Percentiles rank a stretch among this genome's conserved stretches.
Conservation (phyloP, 2,888 invertebrate species). For the Lasioglossum villosulum region DNA sequence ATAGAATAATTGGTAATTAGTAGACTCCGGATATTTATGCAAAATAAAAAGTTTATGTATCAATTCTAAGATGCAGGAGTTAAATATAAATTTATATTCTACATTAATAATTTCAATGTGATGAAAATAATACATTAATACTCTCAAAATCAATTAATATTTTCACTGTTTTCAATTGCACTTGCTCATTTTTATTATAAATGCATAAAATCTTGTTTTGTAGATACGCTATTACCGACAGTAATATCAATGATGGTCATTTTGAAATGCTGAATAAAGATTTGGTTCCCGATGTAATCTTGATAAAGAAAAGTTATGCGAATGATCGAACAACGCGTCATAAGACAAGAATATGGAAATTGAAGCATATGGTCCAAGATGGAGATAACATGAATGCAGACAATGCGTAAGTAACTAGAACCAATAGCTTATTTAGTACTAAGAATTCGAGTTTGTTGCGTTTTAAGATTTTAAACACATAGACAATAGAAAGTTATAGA, state of each 20-base stretch:
- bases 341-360: conserved; percentile 94
- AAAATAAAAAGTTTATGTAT: too few species aligned
- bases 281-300: conserved; percentile 93
- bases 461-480: neutral
- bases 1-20: neutral
- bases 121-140: too few species aligned
- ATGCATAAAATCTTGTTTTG: conserved; percentile 43
- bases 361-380: conserved; percentile 93
- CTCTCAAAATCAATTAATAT: too few species aligned
- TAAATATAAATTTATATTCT: too few species aligned
- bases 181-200: too few species aligned
- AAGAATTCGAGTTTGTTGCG: neutral
- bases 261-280: conserved; percentile 92
- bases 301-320: conserved; percentile 96
- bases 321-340: conserved; percentile 88
- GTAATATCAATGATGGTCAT: conserved; percentile 95
- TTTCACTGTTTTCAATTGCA: too few species aligned
- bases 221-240: conserved; percentile 95
- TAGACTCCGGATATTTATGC: too few species aligned
- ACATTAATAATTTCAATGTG: too few species aligned
- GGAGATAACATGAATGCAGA: conserved; percentile 87
- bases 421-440: neutral
- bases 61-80: too few species aligned
- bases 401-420: conserved; percentile 85
- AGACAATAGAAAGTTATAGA: neutral